Evolutionary conservation across 1,140 invertebrate genomes (phyloP), one percentile per base, ranked within the genome.

Genomic region (honey bee (Apis mellifera)): DNA sequence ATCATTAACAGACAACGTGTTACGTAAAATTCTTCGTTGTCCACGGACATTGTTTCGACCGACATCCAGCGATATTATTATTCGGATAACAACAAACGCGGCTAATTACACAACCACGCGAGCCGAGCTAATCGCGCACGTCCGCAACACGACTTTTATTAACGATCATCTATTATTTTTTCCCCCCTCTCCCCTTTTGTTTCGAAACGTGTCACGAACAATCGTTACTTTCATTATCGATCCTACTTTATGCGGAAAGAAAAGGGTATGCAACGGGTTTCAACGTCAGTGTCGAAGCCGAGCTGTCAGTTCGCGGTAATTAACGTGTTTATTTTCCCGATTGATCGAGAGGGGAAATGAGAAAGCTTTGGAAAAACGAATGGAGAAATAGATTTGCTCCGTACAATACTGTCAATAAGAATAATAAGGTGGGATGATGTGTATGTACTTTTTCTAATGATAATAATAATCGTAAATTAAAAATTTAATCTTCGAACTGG

Each of bases 31-130:
- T 23, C 13, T 13, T 19, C 42, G 17, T 52, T 23, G n/a, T n/a
- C n/a, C n/a, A n/a, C n/a, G n/a, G n/a, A n/a, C n/a, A n/a, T n/a
- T n/a, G n/a, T n/a, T n/a, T n/a, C n/a, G n/a, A n/a, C n/a, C n/a
- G n/a, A n/a, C n/a, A n/a, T 60, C 4, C 26, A 73, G 50, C 32
- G 19, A 9, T 26, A 5, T 73, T 80, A 54, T 54, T 21, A 23
- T 13, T 57, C 32, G 32, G 32, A 42, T n/a, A 5, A 42, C 32
- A 7, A 42, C 32, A 42, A 42, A 42, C 32, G 32, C 32, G 32
- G 32, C 32, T 32, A 81, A 75, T 81, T 81, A 66, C 32, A 7
- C 15, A 19, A 19, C 60, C 79, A 82, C 79, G 79, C 76, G 72
- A 60, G 9, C 17, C 48, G n/a, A n/a, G 72, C 19, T 76, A 68